Conservation (phyloP, 1,140 invertebrate species). For the Papilio aristodemus region DNA sequence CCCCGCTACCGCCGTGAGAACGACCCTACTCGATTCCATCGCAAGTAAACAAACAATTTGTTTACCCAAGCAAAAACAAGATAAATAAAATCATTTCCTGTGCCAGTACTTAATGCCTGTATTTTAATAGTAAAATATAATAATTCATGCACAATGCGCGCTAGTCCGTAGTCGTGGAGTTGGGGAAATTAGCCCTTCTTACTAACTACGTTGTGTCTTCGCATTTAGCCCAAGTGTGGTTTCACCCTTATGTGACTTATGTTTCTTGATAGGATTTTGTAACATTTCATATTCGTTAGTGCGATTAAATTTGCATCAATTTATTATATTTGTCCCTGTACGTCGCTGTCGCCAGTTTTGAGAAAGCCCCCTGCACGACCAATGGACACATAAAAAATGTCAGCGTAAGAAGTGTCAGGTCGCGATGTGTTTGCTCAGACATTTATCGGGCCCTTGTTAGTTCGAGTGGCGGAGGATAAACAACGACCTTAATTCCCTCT, state of each 20-base stretch:
- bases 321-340: slow-evolving; percentile 28
- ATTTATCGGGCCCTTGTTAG: slow-evolving; percentile 69
- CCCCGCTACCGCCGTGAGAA: slow-evolving; percentile 47
- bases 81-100: slow-evolving; percentile 6
- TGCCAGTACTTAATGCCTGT: background rate
- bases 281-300: no score
- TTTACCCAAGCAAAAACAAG: slow-evolving; percentile 9
- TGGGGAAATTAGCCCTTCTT: no score
- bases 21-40: slow-evolving; percentile 24
- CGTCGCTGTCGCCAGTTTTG: slow-evolving; percentile 47
- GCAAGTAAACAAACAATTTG: slow-evolving; percentile 27
- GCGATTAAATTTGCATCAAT: slow-evolving; percentile 32
- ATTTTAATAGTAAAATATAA: background rate
- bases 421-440: slow-evolving; percentile 54
- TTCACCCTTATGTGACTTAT: no score
- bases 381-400: slow-evolving; percentile 49
- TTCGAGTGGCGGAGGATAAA: slow-evolving; percentile 62
- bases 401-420: slow-evolving; percentile 52
- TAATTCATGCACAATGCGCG: no score
- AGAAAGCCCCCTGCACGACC: slow-evolving; percentile 40
- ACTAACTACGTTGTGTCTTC: no score
- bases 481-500: slow-evolving; percentile 58
- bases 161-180: no score
- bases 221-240: no score
- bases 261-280: no score